Conservation (phyloP, 2,888 invertebrate species). For the Epinotia ramella region DNA sequence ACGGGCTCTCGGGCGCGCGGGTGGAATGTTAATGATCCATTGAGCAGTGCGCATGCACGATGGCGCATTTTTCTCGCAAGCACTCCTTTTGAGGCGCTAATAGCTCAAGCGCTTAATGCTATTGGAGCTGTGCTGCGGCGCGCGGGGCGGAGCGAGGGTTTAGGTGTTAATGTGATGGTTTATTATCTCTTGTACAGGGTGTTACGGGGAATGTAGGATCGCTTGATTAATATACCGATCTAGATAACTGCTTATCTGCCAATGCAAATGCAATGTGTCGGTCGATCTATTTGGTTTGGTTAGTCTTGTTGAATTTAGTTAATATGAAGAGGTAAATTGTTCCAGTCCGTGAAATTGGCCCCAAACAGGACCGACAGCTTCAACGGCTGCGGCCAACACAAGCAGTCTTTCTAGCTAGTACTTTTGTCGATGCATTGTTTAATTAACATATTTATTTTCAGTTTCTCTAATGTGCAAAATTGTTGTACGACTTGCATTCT, state of each 20-base stretch:
- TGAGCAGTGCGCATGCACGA: slow-evolving; percentile 46
- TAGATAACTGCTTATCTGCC: neutral
- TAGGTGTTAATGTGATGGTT: slow-evolving; percentile 23
- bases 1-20: slow-evolving; percentile 53
- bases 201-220: slow-evolving; percentile 16
- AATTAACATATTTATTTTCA: no score
- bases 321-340: neutral
- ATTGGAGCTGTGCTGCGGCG: neutral
- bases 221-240: slow-evolving; percentile 1
- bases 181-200: slow-evolving; percentile 35
- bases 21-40: slow-evolving; percentile 60
- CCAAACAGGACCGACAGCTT: neutral
- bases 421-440: no score
- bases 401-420: no score
- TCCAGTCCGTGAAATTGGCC: neutral
- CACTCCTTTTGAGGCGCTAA: slow-evolving; percentile 56
- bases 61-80: slow-evolving; percentile 55
- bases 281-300: no score
- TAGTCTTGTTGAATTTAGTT: neutral
- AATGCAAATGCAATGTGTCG: neutral
- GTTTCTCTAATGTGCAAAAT: no score
- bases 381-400: neutral
- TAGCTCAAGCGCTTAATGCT: slow-evolving; percentile 40
- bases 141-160: slow-evolving; percentile 12
- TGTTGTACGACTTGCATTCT: no score